phyloP scores from a whole-genome alignment of 2,113 vertebrate genomes.

The Colaptes auratus region DNA sequence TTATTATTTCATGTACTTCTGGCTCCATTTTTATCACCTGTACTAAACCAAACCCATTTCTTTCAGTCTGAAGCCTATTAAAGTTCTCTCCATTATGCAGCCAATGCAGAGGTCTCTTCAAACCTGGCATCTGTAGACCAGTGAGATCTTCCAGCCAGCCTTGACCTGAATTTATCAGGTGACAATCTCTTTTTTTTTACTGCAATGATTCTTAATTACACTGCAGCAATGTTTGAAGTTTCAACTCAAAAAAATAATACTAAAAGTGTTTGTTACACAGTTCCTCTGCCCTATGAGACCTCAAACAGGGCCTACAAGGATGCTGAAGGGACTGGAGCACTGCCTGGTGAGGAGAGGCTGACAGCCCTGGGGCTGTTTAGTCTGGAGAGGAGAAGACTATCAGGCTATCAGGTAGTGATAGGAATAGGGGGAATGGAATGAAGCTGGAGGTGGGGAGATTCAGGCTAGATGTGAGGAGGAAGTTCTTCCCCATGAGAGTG shows the following conservation, averaged over 20 bases:
- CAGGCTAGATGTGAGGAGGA: too few species aligned
- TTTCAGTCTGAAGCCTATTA: neutral
- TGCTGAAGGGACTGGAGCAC: too few species aligned
- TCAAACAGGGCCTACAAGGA: too few species aligned
- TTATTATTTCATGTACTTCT: neutral
- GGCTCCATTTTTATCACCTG: neutral
- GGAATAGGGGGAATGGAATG: too few species aligned
- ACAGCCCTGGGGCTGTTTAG: too few species aligned
- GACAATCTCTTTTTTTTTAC: neutral
- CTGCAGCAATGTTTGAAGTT: neutral
- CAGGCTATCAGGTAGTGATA: too few species aligned
- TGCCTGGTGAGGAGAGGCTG: too few species aligned
- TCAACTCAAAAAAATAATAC: neutral
- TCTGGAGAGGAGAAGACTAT: too few species aligned
- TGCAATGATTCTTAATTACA: neutral
- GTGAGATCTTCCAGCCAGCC: neutral
- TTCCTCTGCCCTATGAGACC: too few species aligned
- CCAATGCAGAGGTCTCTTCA: neutral
- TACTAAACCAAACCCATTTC: neutral
- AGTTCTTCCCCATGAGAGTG: too few species aligned
- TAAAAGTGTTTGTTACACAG: neutral
- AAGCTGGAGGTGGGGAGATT: too few species aligned
- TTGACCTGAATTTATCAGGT: conserved; percentile 2
- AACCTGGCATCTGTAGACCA: neutral
- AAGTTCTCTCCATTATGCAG: neutral